Conservation (phyloP, 2,888 invertebrate species). For the Dasypogon diadema region DNA sequence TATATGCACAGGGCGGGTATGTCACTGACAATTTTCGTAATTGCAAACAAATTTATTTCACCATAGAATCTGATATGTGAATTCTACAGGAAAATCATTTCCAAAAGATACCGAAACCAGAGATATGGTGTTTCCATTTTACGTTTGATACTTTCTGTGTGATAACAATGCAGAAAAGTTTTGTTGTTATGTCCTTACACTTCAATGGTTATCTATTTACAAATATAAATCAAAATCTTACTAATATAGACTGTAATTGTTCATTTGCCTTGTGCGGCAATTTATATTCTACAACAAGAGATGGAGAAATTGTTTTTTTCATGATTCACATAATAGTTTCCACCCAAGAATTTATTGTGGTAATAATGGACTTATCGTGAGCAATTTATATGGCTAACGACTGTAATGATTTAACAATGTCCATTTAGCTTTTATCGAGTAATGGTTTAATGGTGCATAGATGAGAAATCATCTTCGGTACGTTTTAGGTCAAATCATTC, state of each 20-base stretch:
- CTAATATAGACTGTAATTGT: not conserved
- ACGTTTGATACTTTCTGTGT: not conserved
- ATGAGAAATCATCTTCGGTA: no score
- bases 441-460: not conserved
- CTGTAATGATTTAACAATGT: constrained; percentile 37
- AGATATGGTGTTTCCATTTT: not conserved
- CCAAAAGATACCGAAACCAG: not conserved
- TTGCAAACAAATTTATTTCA: constrained; percentile 30
- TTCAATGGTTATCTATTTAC: not conserved
- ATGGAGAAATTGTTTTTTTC: not conserved
- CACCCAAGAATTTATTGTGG: constrained; percentile 19
- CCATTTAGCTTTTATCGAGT: not conserved
- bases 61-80: not conserved
- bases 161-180: no score
- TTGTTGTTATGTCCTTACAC: not conserved
- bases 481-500: no score
- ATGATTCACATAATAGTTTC: constrained; percentile 27
- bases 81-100: not conserved
- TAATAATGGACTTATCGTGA: constrained; percentile 37
- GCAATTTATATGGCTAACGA: constrained; percentile 30
- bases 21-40: constrained; percentile 31
- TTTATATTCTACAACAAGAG: not conserved
- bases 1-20: not conserved
- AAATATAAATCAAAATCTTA: not conserved
- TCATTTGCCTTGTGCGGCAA: constrained; percentile 17